Evolutionary conservation across 2,888 invertebrate species (phyloP), one percentile per base, ranked within the genome.

Genomic region (Luffia ferchaultella): DNA sequence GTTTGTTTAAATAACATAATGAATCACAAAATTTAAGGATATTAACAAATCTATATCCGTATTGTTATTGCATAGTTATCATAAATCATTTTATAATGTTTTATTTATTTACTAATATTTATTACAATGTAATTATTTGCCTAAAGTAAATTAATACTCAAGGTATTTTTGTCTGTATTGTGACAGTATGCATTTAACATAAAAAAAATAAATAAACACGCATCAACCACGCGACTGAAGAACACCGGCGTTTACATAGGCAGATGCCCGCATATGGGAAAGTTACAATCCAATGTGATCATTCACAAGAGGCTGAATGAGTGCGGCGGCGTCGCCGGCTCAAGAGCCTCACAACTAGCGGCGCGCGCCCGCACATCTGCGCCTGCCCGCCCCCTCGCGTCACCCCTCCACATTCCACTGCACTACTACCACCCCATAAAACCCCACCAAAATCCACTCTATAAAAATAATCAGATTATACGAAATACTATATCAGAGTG

Each of bases 281-380:
- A 77, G 76, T 72, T 70, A 70, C 75, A 66, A 75, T 70, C 68
- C 15, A 68, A 75, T 74, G 75, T 74, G 62, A 71, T 72, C 80
- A 79, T 80, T 79, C 78, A 78, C 77, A 68, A 74, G 72, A 73
- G 76, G 70, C 73, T 79, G 76, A 82, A 79, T 77, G 78, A 74
- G 73, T 72, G 68, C 41, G 16, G 12, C 50, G 48, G 42, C 73
- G 71, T 70, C 70, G 69, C 72, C 62, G 68, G 63, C 61, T 70
- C 68, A 70, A 69, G 62, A 67, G 67, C 65, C 62, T 55, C 55
- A n/a, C n/a, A n/a, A n/a, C n/a, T 57, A 55, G 53, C 58, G 65
- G 67, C 64, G 66, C 65, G 68, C 65, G 67, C 65, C 62, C 64
- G 64, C 65, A 30, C 30, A 30, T 30, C 30, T 3, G 30, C 12